phyloP scores from a whole-genome alignment of 2,888 invertebrate species.

The Clusia tigrina region DNA sequence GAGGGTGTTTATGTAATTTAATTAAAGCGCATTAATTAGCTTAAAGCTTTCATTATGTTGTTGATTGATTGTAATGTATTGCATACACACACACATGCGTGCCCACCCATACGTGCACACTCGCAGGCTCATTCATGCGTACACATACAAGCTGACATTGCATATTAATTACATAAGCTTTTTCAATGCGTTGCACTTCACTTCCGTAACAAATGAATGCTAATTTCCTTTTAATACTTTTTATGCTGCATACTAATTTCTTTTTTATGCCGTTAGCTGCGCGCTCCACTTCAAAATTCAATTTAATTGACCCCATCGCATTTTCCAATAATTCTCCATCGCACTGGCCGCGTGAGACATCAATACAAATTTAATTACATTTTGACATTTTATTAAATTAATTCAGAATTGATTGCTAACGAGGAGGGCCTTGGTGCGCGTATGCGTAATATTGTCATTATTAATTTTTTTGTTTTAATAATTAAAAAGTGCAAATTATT shows the following conservation, averaged over 20 bases:
- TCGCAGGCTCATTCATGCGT: no score
- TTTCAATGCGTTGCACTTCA: conserved; percentile 13
- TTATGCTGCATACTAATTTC: not conserved
- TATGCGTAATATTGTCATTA: not conserved
- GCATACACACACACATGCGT: conserved; percentile 6
- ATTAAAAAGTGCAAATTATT: not conserved
- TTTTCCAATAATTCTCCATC: no score
- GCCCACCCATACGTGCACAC: conserved; percentile 5
- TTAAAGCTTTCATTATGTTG: conserved; percentile 26
- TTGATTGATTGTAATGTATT: conserved; percentile 31
- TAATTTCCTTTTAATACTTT: conserved; percentile 31
- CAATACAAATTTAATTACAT: conserved; percentile 49
- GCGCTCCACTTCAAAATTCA: conserved; percentile 40
- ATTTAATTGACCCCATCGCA: conserved; percentile 57
- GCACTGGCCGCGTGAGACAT: conserved; percentile 36
- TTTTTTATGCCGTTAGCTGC: conserved; percentile 15
- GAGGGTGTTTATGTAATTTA: conserved; percentile 38
- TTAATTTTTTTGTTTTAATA: conserved; percentile 6
- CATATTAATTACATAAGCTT: conserved; percentile 13
- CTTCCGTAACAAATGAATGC: conserved; percentile 38
- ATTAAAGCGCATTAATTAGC: conserved; percentile 42
- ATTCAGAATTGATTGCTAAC: conserved; percentile 48
- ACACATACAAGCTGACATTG: no score
- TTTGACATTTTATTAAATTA: conserved; percentile 56
- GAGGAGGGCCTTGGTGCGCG: conserved; percentile 22